These are phyloP conservation scores for Discoglossus pictus DNA, from an alignment of 2,797 vertebrate species.

Conservation along the genomic window DNA sequence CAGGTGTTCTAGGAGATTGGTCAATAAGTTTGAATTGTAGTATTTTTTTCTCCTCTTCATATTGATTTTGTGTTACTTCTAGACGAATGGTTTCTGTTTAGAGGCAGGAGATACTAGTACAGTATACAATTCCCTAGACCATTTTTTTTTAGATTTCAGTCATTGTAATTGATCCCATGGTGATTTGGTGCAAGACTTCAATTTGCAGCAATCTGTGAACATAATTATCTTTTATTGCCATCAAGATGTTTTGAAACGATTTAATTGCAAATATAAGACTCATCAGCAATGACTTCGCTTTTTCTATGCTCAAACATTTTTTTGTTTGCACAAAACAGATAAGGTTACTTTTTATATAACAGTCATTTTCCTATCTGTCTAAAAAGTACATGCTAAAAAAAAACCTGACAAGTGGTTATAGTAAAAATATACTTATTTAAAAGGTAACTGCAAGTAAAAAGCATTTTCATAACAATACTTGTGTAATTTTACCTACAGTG, in stretches of 20 bases:
- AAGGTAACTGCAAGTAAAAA: too few relatives aligned
- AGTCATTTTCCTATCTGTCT: too few relatives aligned
- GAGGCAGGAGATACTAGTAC: conserved; percentile 17
- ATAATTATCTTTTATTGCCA: conserved; percentile 32
- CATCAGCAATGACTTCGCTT: conserved; percentile 37
- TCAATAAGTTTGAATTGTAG: background rate
- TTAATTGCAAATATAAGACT: conserved; percentile 11
- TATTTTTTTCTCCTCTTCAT: background rate
- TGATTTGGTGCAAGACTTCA: conserved; percentile 30
- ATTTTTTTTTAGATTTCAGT: conserved; percentile 33
- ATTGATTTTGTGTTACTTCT: conserved; percentile 29
- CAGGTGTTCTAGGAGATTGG: background rate
- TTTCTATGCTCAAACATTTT: conserved; percentile 30
- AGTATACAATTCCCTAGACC: conserved; percentile 17
- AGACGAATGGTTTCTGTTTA: conserved; percentile 10
- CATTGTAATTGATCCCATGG: conserved; percentile 43
- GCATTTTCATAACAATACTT: too few relatives aligned
- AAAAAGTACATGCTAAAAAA: too few relatives aligned
- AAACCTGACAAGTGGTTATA: too few relatives aligned
- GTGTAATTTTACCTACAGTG: too few relatives aligned
- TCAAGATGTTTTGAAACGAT: conserved; percentile 29
- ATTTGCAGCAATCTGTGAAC: conserved; percentile 33
- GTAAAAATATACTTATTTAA: too few relatives aligned
- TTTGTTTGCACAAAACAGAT: too few relatives aligned
- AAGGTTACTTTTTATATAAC: too few relatives aligned